Conservation (phyloP, 2,113 vertebrate genomes). For the Thalassarche chlororhynchos region DNA sequence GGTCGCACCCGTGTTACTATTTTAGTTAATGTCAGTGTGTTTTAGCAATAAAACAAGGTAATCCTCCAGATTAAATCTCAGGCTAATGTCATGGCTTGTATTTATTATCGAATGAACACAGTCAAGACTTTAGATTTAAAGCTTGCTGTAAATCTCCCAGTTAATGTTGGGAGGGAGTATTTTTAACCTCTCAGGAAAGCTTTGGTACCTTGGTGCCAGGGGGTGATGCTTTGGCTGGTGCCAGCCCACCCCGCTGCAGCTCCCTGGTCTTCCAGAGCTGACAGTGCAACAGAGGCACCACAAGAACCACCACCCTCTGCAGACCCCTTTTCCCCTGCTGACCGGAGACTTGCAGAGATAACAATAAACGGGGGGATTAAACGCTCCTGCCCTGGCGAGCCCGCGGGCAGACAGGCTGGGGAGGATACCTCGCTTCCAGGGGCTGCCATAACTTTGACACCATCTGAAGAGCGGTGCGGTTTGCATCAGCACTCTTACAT, state of each 20-base stretch:
- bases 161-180: accelerated
- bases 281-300: not conserved
- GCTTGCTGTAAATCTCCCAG: not conserved
- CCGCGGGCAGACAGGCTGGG: accelerated
- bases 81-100: accelerated
- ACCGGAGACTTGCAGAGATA: accelerated
- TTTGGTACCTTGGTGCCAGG: not conserved
- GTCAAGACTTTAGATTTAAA: not conserved
- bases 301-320: not conserved
- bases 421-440: not conserved
- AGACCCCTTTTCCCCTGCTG: not conserved
- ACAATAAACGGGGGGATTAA: accelerated
- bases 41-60: not conserved
- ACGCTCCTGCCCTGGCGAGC: not conserved
- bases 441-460: not conserved
- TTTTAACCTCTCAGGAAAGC: not conserved
- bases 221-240: not conserved
- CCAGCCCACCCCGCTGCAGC: not conserved
- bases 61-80: not conserved
- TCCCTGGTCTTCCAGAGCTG: not conserved
- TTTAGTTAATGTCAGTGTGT: accelerated
- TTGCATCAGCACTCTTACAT: not conserved
- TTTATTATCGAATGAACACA: not conserved
- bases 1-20: accelerated
- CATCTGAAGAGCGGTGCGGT: accelerated